A percentile compares a stretch with the other conserved stretches of the same genome.
phyloP scores from a whole-genome alignment of 2,888 invertebrate species.

The Leptura quadrifasciata region DNA sequence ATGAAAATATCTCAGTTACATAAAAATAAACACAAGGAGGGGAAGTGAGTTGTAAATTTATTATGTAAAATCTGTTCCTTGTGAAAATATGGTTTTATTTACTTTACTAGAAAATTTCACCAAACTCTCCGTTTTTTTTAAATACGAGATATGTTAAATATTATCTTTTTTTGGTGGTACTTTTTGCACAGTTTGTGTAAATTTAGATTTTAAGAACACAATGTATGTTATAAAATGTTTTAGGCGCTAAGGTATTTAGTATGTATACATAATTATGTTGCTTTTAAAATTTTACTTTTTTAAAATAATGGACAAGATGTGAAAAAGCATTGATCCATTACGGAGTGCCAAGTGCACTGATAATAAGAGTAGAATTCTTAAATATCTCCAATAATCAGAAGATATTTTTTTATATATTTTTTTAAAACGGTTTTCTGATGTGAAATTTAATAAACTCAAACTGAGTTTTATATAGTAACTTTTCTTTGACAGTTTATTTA shows the following conservation, averaged over 20 bases:
- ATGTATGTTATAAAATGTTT: neutral
- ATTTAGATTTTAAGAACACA: neutral
- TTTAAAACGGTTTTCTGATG: too few species aligned
- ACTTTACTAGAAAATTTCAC: conserved; percentile 3
- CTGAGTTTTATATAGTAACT: too few species aligned
- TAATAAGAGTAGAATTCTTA: too few species aligned
- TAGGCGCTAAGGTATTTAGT: neutral
- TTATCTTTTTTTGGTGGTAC: neutral
- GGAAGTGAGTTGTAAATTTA: conserved; percentile 74
- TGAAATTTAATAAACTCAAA: too few species aligned
- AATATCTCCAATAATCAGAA: too few species aligned
- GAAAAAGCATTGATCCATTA: neutral
- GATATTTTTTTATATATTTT: too few species aligned
- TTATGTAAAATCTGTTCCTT: neutral
- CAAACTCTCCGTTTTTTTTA: neutral
- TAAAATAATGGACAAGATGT: neutral
- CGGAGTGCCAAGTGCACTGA: neutral
- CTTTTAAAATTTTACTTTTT: neutral
- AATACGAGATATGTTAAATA: neutral
- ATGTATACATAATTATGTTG: neutral
- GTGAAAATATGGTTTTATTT: neutral
- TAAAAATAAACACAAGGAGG: conserved; percentile 75
- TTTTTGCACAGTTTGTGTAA: neutral
- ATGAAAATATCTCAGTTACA: conserved; percentile 74
- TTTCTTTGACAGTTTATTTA: too few species aligned